These are phyloP conservation scores for Pseudotriccus pelzelni DNA, from an alignment of 2,797 vertebrate species.

Conservation along the genomic window DNA sequence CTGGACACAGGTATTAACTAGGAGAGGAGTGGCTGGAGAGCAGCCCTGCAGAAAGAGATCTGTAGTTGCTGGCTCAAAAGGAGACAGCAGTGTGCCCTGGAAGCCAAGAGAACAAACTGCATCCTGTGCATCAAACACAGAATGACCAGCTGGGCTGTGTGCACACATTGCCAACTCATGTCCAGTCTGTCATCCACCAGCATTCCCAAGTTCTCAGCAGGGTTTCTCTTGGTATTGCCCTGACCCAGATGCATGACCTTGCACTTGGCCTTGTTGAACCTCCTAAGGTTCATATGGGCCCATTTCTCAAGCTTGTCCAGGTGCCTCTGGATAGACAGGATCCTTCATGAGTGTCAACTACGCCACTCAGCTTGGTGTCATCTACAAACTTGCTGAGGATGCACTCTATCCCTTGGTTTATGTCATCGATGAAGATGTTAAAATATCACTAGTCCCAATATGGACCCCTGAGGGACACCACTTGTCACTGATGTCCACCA, in stretches of 20 bases:
- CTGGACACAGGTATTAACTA: too few species aligned
- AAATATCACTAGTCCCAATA: background rate
- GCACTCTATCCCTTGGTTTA: background rate
- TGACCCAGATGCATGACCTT: background rate
- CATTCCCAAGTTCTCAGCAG: background rate
- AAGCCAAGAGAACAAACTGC: accelerated
- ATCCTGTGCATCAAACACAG: background rate
- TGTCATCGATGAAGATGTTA: background rate
- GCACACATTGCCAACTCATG: background rate
- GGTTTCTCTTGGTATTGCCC: background rate
- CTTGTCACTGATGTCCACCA: background rate
- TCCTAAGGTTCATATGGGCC: background rate
- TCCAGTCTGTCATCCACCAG: background rate
- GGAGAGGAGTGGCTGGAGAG: background rate
- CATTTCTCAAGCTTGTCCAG: background rate
- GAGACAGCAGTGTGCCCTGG: background rate
- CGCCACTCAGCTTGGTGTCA: background rate
- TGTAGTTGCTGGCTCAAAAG: background rate
- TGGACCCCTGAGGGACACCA: background rate
- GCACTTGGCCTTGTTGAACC: background rate
- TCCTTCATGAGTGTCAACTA: background rate
- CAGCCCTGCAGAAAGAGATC: background rate
- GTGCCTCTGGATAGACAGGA: background rate
- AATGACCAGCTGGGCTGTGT: background rate
- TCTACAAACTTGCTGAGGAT: background rate